phyloP scores from a whole-genome alignment of 1,140 invertebrate genomes.

The Camponotus vicinus region DNA sequence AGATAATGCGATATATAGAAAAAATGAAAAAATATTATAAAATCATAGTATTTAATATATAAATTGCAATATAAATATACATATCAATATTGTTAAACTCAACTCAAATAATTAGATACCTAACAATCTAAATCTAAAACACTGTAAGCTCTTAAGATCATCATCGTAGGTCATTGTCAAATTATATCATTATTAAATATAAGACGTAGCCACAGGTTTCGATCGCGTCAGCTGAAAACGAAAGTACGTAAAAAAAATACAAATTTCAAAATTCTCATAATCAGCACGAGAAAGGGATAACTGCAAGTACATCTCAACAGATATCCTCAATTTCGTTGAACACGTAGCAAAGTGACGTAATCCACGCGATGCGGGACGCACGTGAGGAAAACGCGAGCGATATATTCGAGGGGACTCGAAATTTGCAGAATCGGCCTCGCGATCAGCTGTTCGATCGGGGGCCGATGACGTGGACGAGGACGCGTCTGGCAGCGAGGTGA shows the following conservation, averaged over 20 bases:
- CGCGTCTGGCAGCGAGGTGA: background rate
- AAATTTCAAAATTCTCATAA: background rate
- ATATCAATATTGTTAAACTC: background rate
- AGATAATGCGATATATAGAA: background rate
- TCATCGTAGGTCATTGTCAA: background rate
- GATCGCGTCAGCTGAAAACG: too few relatives aligned
- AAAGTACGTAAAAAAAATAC: too few relatives aligned
- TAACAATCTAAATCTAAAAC: background rate
- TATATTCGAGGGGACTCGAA: background rate
- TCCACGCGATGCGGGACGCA: constrained; percentile 6
- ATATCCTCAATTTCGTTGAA: constrained; percentile 26
- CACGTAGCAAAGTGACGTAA: constrained; percentile 73
- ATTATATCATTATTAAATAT: background rate
- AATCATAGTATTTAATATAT: background rate
- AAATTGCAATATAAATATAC: background rate
- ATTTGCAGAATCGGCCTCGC: too few relatives aligned
- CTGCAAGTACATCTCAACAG: background rate
- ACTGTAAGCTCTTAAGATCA: background rate
- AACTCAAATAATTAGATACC: too few relatives aligned
- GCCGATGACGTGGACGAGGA: background rate
- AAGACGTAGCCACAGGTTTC: too few relatives aligned
- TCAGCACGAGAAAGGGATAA: background rate
- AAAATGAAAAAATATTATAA: background rate
- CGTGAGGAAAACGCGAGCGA: background rate
- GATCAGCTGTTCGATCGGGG: background rate